Base-by-base conservation (phyloP, 2,888 invertebrate species). In the Phortica okadai region DNA sequence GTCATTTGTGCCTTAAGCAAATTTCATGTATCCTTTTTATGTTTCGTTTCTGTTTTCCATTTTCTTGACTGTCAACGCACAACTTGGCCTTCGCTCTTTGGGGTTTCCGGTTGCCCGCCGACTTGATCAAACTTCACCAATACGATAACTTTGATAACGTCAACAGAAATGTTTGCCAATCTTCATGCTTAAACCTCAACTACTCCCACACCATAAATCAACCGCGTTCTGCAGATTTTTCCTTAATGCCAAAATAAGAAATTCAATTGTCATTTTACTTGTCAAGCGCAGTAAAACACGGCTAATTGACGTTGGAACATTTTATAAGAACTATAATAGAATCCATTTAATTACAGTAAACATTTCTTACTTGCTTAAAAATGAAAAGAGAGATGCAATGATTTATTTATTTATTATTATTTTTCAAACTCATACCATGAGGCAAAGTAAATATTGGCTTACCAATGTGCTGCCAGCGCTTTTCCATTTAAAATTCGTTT, bases 11-110 rank as follows among this genome's bases (percentile, higher is more conserved):
- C 88, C 88, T 78, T 80, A 76, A 82, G 88, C 87, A 85, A 85
- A 85, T 85, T 86, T 83, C 85, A 87, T 88, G 86, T 85, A 85
- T 87, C 89, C 88, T 84, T 87, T 87, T 83, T 79, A 78, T 81
- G 80, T 86, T 82, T 82, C 77, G 78, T 54, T 42, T 59, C 33
- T 33, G 56, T 45, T 21, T 21, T 76, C 45, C 56, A 8, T 54
- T 25, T 33, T 33, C 75, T 66, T 69, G 56, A 66, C 45, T 56
- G 11, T 41, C 45, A 41, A 41, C n/a, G 33, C 10, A 21, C 4
- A 44, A 44, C 11, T 64, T 67, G 56, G 25, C 70, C 69, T 81
- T 72, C 6, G 25, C 6, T 75, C 77, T 69, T 16, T 11, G 42
- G 21, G 56, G 21, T 50, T 76, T 78, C 8, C 50, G 50, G 50